phyloP scores from a whole-genome alignment of 2,888 invertebrate species.

The Pegoplata infirma region DNA sequence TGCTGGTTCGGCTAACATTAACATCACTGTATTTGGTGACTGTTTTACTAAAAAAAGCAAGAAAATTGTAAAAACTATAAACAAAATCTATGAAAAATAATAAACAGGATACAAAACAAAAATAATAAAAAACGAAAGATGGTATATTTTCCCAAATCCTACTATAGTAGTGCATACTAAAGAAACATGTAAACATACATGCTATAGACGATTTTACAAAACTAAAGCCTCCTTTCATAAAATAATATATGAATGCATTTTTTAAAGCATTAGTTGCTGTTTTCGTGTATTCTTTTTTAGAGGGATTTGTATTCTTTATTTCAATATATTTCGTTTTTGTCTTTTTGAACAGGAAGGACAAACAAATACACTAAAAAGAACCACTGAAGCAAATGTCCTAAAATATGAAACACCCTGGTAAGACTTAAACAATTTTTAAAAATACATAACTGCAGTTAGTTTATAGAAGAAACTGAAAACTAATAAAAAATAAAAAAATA shows the following conservation, averaged over 20 bases:
- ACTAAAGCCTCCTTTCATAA: constrained; percentile 44
- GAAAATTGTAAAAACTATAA: neutral
- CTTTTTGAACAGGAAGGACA: constrained; percentile 53
- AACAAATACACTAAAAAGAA: constrained; percentile 28
- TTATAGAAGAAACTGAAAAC: neutral
- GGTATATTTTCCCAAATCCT: constrained; percentile 9
- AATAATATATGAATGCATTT: constrained; percentile 23
- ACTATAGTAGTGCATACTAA: constrained; percentile 1
- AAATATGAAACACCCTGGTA: constrained; percentile 23
- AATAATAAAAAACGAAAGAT: neutral
- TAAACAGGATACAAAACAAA: constrained; percentile 11
- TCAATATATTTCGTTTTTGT: too few species aligned
- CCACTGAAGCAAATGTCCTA: constrained; percentile 54
- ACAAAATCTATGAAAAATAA: neutral
- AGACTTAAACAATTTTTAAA: neutral
- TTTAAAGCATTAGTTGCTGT: constrained; percentile 27
- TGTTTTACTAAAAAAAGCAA: neutral
- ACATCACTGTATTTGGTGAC: neutral
- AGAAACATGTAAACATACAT: constrained; percentile 33
- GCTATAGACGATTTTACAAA: constrained; percentile 35
- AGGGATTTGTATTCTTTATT: constrained; percentile 47
- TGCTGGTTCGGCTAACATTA: too few species aligned
- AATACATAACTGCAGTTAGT: neutral
- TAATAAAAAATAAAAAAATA: neutral
- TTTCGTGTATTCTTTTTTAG: constrained; percentile 4